Percentiles rank a stretch among this genome's conserved stretches.
These are phyloP conservation scores for Chloropsis cyanopogon DNA, from an alignment of 2,113 vertebrate genomes.

Conservation along the genomic window DNA sequence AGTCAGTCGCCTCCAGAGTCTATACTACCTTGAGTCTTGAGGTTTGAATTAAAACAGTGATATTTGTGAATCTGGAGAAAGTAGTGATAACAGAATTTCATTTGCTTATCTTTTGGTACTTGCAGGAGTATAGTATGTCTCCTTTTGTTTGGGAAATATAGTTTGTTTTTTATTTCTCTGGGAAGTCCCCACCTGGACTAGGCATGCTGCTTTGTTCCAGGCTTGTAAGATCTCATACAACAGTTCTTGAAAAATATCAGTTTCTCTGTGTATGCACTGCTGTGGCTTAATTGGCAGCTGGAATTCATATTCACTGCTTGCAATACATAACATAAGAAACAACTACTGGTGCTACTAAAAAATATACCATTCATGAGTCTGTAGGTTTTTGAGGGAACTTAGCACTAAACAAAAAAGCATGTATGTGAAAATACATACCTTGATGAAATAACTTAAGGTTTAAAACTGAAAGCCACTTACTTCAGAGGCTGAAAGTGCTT, in stretches of 20 bases:
- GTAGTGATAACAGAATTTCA: not conserved
- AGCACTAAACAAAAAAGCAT: not conserved
- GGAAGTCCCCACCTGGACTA: not conserved
- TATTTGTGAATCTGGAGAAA: not conserved
- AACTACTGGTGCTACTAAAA: not conserved
- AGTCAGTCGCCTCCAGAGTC: not conserved
- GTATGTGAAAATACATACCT: not conserved
- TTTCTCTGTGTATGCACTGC: accelerated
- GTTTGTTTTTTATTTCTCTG: not conserved
- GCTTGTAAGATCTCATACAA: not conserved
- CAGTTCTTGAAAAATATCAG: not conserved
- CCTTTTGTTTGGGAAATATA: not conserved
- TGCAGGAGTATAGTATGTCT: not conserved
- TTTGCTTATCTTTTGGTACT: not conserved
- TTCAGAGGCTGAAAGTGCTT: not conserved
- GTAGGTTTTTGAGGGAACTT: not conserved
- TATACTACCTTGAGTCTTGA: not conserved
- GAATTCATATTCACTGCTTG: not conserved
- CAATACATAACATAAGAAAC: not conserved
- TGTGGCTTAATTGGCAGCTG: not conserved
- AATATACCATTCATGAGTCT: not conserved
- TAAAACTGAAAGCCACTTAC: not conserved
- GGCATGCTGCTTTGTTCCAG: not conserved
- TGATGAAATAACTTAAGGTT: not conserved
- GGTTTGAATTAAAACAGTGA: not conserved